Conservation (phyloP, 2,797 vertebrate genomes). For the Poecilia picta region DNA sequence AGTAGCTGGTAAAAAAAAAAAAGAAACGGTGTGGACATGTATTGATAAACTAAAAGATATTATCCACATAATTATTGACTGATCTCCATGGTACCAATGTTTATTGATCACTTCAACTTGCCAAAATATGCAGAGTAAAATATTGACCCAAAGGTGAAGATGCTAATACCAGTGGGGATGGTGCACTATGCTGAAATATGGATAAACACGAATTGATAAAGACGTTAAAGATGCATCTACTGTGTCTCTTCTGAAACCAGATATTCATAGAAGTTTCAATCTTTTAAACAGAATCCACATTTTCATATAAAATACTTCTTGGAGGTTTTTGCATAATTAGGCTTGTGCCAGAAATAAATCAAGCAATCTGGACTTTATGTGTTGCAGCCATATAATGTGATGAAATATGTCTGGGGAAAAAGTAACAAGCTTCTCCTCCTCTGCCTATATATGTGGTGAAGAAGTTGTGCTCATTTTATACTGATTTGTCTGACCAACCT, state of each 20-base stretch:
- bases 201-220: background rate
- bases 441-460: background rate
- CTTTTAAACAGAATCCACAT: slow-evolving; percentile 17
- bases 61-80: slow-evolving; percentile 31
- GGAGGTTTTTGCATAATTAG: background rate
- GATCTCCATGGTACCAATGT: slow-evolving; percentile 8
- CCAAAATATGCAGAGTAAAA: background rate
- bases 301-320: slow-evolving; percentile 12
- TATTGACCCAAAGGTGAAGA: background rate
- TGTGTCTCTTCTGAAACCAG: background rate
- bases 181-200: background rate
- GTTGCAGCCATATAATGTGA: background rate
- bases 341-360: background rate
- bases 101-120: slow-evolving; percentile 35
- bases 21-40: background rate
- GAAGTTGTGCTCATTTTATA: slow-evolving; percentile 15
- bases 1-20: slow-evolving; percentile 43
- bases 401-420: background rate
- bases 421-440: slow-evolving; percentile 1
- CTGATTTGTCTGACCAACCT: slow-evolving; percentile 2
- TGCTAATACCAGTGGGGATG: slow-evolving; percentile 5
- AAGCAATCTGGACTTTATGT: background rate
- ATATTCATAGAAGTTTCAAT: slow-evolving; percentile 13
- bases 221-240: background rate
- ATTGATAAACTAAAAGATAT: slow-evolving; percentile 19